phyloP scores from a whole-genome alignment of 92 coral and sea anemone genomes.

The Isaurus tuberculatus region DNA sequence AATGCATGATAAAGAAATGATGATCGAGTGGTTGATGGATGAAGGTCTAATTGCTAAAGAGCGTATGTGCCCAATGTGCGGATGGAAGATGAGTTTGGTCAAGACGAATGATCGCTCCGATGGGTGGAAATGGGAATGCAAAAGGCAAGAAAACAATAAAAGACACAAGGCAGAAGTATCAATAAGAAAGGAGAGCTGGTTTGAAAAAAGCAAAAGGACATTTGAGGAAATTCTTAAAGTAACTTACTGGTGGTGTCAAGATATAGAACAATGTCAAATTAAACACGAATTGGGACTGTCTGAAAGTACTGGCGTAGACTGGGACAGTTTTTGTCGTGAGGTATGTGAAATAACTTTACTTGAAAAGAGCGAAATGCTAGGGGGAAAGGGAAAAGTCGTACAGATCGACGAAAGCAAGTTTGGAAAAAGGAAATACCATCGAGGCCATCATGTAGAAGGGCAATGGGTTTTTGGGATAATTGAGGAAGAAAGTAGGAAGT shows the following conservation, averaged over 20 bases:
- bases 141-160: slow-evolving; percentile 6
- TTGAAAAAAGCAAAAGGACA: background rate
- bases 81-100: slow-evolving; percentile 53
- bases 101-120: slow-evolving; percentile 59
- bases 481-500: background rate
- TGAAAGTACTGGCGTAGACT: slow-evolving; percentile 1
- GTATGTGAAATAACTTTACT: slow-evolving; percentile 3
- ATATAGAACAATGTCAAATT: slow-evolving; percentile 37
- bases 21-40: slow-evolving; percentile 39
- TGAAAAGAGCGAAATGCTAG: background rate
- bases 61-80: slow-evolving; percentile 43
- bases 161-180: slow-evolving; percentile 3
- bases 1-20: slow-evolving; percentile 41
- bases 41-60: slow-evolving; percentile 40
- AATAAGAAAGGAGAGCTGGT: background rate
- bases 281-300: background rate
- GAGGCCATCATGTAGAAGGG: background rate
- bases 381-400: background rate
- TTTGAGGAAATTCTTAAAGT: background rate
- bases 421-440: background rate
- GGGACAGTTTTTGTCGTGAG: background rate
- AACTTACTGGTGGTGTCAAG: slow-evolving; percentile 48
- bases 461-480: background rate
- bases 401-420: slow-evolving; percentile 1
- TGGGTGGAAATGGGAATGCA: slow-evolving; percentile 3